A percentile compares a stretch with the other conserved stretches of the same genome.
Evolutionary conservation across 2,797 vertebrate species (phyloP).

Genomic region (Iguana delicatissima): DNA sequence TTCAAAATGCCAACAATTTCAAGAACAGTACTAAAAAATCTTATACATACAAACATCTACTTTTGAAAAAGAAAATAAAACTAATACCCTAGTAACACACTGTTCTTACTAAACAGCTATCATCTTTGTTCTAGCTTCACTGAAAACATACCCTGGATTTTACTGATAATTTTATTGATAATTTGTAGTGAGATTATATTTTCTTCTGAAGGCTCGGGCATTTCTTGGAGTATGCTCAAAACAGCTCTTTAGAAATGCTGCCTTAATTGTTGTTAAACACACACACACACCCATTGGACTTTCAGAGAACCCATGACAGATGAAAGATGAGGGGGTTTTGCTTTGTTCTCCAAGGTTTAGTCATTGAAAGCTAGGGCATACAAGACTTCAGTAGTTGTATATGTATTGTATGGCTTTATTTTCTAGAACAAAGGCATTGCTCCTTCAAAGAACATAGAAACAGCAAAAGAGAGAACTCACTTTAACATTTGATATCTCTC

Average conservation of each 20-base stretch:
- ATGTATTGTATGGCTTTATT: constrained; percentile 67
- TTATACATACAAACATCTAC: no score
- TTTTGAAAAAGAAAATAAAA: background rate
- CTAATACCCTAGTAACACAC: background rate
- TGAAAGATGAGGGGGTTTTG: constrained; percentile 54
- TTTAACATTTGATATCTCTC: constrained; percentile 71
- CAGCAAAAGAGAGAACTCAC: constrained; percentile 63
- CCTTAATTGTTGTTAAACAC: constrained; percentile 6
- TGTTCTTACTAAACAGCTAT: background rate
- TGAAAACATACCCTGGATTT: background rate
- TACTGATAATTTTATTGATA: constrained; percentile 25
- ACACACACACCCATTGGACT: constrained; percentile 43
- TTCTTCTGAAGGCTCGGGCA: constrained; percentile 51
- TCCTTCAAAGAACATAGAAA: constrained; percentile 72
- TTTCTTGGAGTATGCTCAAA: constrained; percentile 49
- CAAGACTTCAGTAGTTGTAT: constrained; percentile 60
- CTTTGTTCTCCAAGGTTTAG: constrained; percentile 63
- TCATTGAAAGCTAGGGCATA: constrained; percentile 64
- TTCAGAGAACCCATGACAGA: constrained; percentile 49
- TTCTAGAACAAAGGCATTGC: constrained; percentile 73
- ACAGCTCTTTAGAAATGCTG: constrained; percentile 55
- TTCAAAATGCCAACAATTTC: background rate
- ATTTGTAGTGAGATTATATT: constrained; percentile 52
- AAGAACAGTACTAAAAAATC: background rate
- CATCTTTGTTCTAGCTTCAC: background rate